Base-by-base conservation (phyloP, 2,797 vertebrate genomes). In the Cetoscarus ocellatus region DNA sequence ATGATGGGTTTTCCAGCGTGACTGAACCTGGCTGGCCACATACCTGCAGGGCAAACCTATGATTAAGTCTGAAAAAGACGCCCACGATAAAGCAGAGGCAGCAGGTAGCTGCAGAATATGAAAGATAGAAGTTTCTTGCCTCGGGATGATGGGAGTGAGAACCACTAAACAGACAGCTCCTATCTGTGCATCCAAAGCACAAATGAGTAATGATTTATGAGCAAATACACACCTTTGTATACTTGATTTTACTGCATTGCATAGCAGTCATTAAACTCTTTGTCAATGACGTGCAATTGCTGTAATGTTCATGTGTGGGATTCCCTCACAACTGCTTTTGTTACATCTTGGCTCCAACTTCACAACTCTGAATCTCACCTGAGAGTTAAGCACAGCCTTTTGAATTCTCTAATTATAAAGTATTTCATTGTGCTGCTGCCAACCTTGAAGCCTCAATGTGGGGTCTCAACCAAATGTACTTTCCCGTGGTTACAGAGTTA, bases 21-120 rank as follows among this genome's bases (percentile, higher is more conserved):
- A 91, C 88, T 88, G 84, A 89, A 89, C 91, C 79, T 79, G 88
- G 82, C 77, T 34, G 50, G 78, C 80, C 77, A 74, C 90, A 92
- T 92, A 93, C 90, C 90, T 93, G 73, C 75, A 64, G 79, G 85
- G 75, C 70, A 81, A 80, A 80, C 71, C 89, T 87, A 40, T 90
- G 86, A 89, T 91, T 88, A 86, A 73, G 71, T 74, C 71, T 80
- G 64, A 82, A 69, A 79, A 27, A 86, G 77, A 87, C 82, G 79
- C 70, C 81, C 74, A 82, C 56, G 44, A 50, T 64, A 50, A 67
- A 70, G 61, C 43, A 19, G 65, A 71, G 61, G 64, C 67, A 61
- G 48, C 11, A 55, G 69, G 40, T 71, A 43, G 66, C 69, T 63
- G 49, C 52, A 57, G 7, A 10, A 50, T 39, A 35, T 39, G 60